Evolutionary conservation across 2,797 vertebrate species (phyloP).

Genomic region (Morus bassanus): DNA sequence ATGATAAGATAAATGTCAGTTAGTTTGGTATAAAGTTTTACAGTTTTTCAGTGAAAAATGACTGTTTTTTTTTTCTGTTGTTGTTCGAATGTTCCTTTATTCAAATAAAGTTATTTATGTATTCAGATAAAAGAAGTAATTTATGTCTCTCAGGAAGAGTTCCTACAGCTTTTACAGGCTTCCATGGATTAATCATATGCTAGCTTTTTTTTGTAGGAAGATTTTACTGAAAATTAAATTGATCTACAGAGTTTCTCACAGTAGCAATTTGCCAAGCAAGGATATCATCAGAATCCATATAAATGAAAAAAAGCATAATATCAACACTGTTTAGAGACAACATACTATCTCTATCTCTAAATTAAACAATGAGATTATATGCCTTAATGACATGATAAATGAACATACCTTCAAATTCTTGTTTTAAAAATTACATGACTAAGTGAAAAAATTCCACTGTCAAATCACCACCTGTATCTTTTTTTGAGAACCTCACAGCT

Average conservation of each 20-base stretch:
- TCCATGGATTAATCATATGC: conserved; percentile 56
- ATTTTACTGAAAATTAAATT: conserved; percentile 73
- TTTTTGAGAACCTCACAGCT: not conserved
- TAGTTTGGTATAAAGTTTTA: not conserved
- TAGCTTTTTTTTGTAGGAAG: conserved; percentile 25
- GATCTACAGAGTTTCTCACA: conserved; percentile 16
- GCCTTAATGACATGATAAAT: not conserved
- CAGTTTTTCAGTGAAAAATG: not conserved
- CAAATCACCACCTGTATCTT: not conserved
- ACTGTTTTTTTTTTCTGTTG: not conserved
- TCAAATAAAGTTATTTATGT: not conserved
- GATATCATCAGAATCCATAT: not conserved
- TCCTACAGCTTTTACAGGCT: conserved; percentile 36
- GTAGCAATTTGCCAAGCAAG: not conserved
- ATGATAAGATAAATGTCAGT: not conserved
- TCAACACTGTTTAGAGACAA: not conserved
- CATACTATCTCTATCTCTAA: not conserved
- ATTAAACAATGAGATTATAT: not conserved
- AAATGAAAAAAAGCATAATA: conserved; percentile 8
- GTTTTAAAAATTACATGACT: not conserved
- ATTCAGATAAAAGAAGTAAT: conserved; percentile 25
- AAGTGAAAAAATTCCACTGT: not conserved
- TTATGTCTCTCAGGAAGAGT: conserved; percentile 50
- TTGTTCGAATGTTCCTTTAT: not conserved
- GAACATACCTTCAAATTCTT: not conserved